Evolutionary conservation across 2,113 vertebrate species (phyloP).

Genomic region (Todiramphus chloris): DNA sequence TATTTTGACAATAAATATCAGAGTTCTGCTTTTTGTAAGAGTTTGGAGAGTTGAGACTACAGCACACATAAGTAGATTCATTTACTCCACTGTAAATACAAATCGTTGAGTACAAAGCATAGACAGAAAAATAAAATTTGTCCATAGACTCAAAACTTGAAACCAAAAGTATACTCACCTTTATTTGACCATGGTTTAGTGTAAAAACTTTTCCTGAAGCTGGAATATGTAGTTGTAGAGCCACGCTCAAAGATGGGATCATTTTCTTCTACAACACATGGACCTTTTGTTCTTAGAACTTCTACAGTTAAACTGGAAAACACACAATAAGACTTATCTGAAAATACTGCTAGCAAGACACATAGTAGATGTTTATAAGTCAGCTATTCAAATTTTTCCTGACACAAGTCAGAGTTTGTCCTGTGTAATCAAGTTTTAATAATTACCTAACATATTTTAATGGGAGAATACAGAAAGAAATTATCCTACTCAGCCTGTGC

Average conservation of each 20-base stretch:
- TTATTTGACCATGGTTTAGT: constrained; percentile 93
- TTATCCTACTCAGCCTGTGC: neutral
- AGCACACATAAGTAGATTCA: neutral
- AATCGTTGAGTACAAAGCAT: neutral
- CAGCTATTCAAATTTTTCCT: neutral
- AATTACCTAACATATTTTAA: neutral
- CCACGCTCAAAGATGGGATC: constrained; percentile 97
- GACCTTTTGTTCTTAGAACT: constrained; percentile 89
- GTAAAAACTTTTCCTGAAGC: constrained; percentile 90
- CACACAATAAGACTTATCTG: neutral
- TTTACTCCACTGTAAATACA: neutral
- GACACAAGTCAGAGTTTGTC: neutral
- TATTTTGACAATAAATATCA: neutral
- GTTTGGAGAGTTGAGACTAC: neutral
- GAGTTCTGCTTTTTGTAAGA: neutral
- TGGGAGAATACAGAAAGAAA: neutral
- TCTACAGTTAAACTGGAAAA: constrained; percentile 92
- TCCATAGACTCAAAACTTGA: neutral
- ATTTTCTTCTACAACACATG: constrained; percentile 86
- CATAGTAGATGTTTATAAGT: neutral
- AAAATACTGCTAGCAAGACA: neutral
- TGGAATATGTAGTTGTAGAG: constrained; percentile 96
- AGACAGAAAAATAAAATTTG: neutral
- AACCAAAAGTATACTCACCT: constrained; percentile 74
- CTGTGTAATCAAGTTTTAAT: neutral